Conservation (phyloP, 2,888 invertebrate genomes). For the Acanthosepion esculentum region DNA sequence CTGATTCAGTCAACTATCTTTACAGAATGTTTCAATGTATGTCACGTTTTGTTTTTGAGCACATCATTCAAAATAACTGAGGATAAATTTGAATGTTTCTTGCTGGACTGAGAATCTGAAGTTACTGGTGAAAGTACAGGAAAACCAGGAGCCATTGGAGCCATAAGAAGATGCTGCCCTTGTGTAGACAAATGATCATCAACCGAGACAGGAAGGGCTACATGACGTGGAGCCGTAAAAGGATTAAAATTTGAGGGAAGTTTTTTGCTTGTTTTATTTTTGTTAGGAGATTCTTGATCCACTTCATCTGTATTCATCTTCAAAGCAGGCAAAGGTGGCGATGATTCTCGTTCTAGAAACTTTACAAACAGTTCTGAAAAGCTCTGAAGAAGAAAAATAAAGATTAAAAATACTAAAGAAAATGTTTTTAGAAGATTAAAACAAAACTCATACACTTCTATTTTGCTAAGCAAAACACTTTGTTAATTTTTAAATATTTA, state of each 20-base stretch:
- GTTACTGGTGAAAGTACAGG: background rate
- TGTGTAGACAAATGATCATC: conserved; percentile 11
- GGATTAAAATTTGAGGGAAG: conserved; percentile 70
- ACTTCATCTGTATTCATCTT: conserved; percentile 74
- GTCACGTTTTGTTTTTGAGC: conserved; percentile 38
- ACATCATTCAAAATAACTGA: conserved; percentile 37
- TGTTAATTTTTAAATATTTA: too few species aligned
- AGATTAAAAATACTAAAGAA: background rate
- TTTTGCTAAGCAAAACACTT: too few species aligned
- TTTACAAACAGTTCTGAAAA: conserved; percentile 84
- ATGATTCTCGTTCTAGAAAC: conserved; percentile 89
- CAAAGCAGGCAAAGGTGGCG: conserved; percentile 77
- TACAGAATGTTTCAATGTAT: background rate
- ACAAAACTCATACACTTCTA: background rate
- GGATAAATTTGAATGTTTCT: background rate
- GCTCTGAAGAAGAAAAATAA: conserved; percentile 75
- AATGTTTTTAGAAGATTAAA: background rate
- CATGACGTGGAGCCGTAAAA: conserved; percentile 71
- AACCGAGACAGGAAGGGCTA: conserved; percentile 59
- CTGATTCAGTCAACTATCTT: too few species aligned
- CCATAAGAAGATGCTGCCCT: conserved; percentile 37
- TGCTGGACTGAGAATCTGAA: background rate
- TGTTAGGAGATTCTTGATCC: conserved; percentile 67
- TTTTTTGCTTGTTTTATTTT: conserved; percentile 58
- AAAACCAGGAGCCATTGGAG: background rate